Evolutionary conservation across 2,113 vertebrate genomes (phyloP).

Genomic region (Tiliqua scincoides): DNA sequence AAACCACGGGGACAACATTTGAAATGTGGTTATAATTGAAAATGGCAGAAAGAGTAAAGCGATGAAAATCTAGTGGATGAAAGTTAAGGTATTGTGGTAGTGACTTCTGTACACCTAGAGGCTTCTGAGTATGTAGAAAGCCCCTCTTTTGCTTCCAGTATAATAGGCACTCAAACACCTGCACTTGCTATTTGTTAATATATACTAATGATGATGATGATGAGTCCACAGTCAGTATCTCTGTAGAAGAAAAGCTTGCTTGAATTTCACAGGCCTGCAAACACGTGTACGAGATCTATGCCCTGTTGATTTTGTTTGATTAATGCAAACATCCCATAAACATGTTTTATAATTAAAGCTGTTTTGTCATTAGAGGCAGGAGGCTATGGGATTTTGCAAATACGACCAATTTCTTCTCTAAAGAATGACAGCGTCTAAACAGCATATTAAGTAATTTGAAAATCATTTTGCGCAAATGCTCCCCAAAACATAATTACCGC

Average conservation of each 20-base stretch:
- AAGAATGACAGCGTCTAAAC: slow-evolving; percentile 61
- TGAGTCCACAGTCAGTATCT: slow-evolving; percentile 28
- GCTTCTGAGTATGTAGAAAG: no score
- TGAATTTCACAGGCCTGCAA: background rate
- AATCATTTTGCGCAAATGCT: slow-evolving; percentile 56
- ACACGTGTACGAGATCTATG: slow-evolving; percentile 39
- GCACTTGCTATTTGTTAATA: no score
- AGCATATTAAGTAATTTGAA: slow-evolving; percentile 55
- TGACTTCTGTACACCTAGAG: no score
- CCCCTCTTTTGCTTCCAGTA: no score
- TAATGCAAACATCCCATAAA: slow-evolving; percentile 52
- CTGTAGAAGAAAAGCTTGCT: slow-evolving; percentile 4
- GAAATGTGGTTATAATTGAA: no score
- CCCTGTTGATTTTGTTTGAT: slow-evolving; percentile 52
- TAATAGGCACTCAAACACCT: no score
- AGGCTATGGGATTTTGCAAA: slow-evolving; percentile 53
- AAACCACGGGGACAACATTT: no score
- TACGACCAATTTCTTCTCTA: slow-evolving; percentile 50
- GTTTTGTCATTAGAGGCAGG: slow-evolving; percentile 38
- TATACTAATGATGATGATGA: no score
- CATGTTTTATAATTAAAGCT: slow-evolving; percentile 58
- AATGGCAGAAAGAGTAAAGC: no score
- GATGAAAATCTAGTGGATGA: no score
- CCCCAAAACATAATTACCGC: slow-evolving; percentile 56
- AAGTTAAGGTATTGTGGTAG: no score